A percentile compares a stretch with the other conserved stretches of the same genome.
These are phyloP conservation scores for Heterotis niloticus DNA, from an alignment of 2,113 vertebrate species.

Conservation along the genomic window DNA sequence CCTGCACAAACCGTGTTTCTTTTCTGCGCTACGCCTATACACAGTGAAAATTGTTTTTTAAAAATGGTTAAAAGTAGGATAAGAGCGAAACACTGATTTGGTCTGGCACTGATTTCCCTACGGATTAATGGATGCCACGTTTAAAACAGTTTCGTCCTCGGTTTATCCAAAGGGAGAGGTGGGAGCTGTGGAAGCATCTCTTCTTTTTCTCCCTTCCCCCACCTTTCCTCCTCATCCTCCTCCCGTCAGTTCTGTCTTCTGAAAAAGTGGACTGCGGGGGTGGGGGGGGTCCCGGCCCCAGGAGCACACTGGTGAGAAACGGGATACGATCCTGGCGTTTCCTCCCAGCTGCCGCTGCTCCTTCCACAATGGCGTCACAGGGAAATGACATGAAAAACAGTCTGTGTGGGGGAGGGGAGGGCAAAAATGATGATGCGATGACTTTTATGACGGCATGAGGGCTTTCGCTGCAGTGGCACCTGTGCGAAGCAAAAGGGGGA, in stretches of 20 bases:
- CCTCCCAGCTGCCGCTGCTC: slow-evolving; percentile 44
- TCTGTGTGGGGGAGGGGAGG: slow-evolving; percentile 62
- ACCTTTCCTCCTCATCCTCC: slow-evolving; percentile 54
- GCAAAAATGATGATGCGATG: slow-evolving; percentile 69
- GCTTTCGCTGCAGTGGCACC: slow-evolving; percentile 59
- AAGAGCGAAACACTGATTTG: too few relatives aligned
- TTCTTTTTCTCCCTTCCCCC: slow-evolving; percentile 34
- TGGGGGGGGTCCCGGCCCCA: slow-evolving; percentile 12
- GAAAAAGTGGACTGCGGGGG: slow-evolving; percentile 9
- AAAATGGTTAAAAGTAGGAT: too few relatives aligned
- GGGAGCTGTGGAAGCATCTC: not conserved
- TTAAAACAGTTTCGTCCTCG: too few relatives aligned
- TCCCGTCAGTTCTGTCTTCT: slow-evolving; percentile 44
- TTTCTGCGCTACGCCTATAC: too few relatives aligned
- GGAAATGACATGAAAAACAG: slow-evolving; percentile 60
- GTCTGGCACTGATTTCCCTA: not conserved
- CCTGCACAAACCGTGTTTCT: too few relatives aligned
- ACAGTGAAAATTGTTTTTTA: too few relatives aligned
- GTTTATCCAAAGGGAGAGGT: slow-evolving; percentile 22
- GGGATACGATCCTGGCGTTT: slow-evolving; percentile 53
- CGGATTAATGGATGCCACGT: slow-evolving; percentile 35
- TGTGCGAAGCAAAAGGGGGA: slow-evolving; percentile 62
- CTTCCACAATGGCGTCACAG: slow-evolving; percentile 47
- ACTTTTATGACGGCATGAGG: slow-evolving; percentile 69
- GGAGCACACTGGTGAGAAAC: slow-evolving; percentile 52